Evolutionary conservation across 1,140 invertebrate genomes (phyloP).

Genomic region (Meloidogyne hapla): DNA sequence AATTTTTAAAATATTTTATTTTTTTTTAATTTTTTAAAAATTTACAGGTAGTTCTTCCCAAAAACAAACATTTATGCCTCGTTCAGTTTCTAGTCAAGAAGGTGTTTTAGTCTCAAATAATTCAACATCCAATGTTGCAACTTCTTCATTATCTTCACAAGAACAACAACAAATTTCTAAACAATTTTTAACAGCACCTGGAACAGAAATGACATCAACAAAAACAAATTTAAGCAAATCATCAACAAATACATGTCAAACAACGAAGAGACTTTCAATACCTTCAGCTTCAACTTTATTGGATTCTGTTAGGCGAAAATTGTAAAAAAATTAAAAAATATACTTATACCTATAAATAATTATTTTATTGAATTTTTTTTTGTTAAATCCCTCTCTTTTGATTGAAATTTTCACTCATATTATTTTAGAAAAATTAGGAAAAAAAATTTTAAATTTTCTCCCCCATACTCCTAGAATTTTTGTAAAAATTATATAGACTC

Average conservation of each 20-base stretch:
- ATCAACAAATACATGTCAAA: background rate
- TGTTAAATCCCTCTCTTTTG: too few relatives aligned
- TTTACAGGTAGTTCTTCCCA: conserved; percentile 56
- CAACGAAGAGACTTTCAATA: background rate
- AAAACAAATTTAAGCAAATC: background rate
- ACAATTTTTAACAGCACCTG: background rate
- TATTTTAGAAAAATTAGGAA: too few relatives aligned
- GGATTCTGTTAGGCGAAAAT: background rate
- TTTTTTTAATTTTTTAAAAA: too few relatives aligned
- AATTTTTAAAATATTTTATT: too few relatives aligned
- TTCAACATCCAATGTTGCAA: background rate
- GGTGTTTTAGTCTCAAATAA: conserved; percentile 32
- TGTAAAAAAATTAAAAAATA: background rate
- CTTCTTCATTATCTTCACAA: too few relatives aligned
- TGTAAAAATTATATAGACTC: too few relatives aligned
- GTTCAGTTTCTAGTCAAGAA: conserved; percentile 59
- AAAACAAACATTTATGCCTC: conserved; percentile 63
- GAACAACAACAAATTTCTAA: background rate
- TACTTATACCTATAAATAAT: too few relatives aligned
- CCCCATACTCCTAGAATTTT: too few relatives aligned
- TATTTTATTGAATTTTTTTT: too few relatives aligned
- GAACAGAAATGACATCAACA: background rate
- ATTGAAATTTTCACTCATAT: too few relatives aligned
- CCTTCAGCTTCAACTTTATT: background rate
- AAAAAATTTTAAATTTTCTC: too few relatives aligned